Conservation (phyloP, 2,797 vertebrate genomes). For the Spheniscus humboldti region DNA sequence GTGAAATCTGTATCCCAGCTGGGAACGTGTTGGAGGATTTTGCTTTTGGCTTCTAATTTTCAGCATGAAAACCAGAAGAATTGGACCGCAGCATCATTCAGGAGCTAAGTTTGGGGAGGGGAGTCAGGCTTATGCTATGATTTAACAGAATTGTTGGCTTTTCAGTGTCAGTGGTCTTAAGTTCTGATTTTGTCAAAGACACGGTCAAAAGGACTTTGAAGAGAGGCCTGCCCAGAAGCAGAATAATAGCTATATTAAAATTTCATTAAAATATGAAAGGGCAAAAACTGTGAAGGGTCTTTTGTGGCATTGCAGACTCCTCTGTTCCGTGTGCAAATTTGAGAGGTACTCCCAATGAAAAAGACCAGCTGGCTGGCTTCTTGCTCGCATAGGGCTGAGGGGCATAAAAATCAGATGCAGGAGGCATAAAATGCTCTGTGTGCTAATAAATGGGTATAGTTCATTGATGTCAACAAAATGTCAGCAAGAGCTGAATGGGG, state of each 20-base stretch:
- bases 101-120: background rate
- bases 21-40: background rate
- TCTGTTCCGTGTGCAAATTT: background rate
- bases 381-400: background rate
- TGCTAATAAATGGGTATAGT: background rate
- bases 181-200: background rate
- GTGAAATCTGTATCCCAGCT: background rate
- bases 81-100: background rate
- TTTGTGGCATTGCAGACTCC: background rate
- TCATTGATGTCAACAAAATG: background rate
- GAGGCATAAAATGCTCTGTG: background rate
- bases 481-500: background rate
- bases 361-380: background rate
- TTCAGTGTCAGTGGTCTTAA: background rate
- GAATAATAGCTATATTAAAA: background rate
- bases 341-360: background rate
- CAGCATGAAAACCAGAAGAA: background rate
- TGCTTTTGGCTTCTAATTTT: background rate
- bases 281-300: background rate
- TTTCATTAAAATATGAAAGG: background rate
- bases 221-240: background rate
- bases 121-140: background rate
- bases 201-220: background rate
- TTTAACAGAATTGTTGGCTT: background rate
- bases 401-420: background rate